Evolutionary conservation across 2,888 invertebrate genomes (phyloP).

Genomic region (Actias luna): DNA sequence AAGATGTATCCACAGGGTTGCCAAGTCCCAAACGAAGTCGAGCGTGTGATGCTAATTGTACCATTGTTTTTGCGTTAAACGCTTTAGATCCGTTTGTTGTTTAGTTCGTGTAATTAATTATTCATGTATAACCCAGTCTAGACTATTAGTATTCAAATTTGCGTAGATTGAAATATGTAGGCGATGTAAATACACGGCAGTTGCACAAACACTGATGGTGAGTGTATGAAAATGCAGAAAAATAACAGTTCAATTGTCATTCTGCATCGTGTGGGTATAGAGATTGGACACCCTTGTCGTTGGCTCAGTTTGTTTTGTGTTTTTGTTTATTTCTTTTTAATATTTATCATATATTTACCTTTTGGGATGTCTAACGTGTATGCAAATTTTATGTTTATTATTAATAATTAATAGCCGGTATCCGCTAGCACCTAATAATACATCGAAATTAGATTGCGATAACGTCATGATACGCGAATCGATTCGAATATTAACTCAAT

Average conservation of each 20-base stretch:
- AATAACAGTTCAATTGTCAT: background rate
- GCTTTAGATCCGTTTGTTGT: constrained; percentile 12
- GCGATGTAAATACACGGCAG: background rate
- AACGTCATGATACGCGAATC: too few relatives aligned
- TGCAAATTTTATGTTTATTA: too few relatives aligned
- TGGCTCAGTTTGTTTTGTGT: background rate
- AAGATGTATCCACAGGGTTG: constrained; percentile 47
- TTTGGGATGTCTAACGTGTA: too few relatives aligned
- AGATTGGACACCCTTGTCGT: background rate
- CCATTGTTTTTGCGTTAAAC: constrained; percentile 52
- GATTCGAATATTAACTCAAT: too few relatives aligned
- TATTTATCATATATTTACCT: too few relatives aligned
- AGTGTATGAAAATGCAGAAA: background rate
- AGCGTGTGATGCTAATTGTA: constrained; percentile 63
- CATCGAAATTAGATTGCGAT: too few relatives aligned
- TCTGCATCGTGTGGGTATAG: background rate
- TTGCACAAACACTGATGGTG: background rate
- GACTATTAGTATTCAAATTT: constrained; percentile 28
- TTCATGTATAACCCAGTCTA: background rate
- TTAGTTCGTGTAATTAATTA: constrained; percentile 10
- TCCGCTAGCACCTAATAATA: too few relatives aligned
- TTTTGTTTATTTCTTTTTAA: background rate
- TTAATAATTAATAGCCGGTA: too few relatives aligned
- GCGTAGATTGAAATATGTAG: background rate
- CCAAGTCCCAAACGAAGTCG: constrained; percentile 46